phyloP scores from a whole-genome alignment of 35 echinoderm and acorn worm species.

The Lytechinus variegatus region DNA sequence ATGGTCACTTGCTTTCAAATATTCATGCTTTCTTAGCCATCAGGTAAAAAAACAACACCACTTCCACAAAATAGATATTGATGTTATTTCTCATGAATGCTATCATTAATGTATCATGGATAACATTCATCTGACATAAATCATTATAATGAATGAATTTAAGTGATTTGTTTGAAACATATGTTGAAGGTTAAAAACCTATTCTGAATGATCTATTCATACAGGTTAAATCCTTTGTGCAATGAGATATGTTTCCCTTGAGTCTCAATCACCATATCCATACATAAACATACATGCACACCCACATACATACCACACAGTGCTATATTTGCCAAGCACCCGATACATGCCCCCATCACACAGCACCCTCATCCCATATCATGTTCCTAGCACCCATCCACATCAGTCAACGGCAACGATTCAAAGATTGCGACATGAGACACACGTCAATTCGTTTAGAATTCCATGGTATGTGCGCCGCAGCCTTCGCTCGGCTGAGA shows the following conservation, averaged over 20 bases:
- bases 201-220: neutral
- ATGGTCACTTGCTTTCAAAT: no score
- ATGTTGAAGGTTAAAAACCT: neutral
- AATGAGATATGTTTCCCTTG: neutral
- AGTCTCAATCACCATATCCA: neutral
- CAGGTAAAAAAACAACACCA: no score
- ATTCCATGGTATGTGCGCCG: neutral
- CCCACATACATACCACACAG: neutral
- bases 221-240: neutral
- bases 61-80: no score
- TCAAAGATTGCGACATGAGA: slow-evolving; percentile 1
- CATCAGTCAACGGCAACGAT: neutral
- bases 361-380: neutral
- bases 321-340: neutral
- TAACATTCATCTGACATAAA: neutral
- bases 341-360: neutral
- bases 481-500: neutral
- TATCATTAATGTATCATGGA: neutral
- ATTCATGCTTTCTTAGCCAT: no score
- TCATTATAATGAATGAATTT: neutral
- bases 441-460: slow-evolving; percentile 7
- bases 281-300: neutral
- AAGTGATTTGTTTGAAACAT: neutral
- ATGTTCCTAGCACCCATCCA: neutral
- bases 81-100: no score